These are phyloP conservation scores for Romanogobio albipinnatus DNA, from an alignment of 2,113 vertebrate species.

Conservation along the genomic window DNA sequence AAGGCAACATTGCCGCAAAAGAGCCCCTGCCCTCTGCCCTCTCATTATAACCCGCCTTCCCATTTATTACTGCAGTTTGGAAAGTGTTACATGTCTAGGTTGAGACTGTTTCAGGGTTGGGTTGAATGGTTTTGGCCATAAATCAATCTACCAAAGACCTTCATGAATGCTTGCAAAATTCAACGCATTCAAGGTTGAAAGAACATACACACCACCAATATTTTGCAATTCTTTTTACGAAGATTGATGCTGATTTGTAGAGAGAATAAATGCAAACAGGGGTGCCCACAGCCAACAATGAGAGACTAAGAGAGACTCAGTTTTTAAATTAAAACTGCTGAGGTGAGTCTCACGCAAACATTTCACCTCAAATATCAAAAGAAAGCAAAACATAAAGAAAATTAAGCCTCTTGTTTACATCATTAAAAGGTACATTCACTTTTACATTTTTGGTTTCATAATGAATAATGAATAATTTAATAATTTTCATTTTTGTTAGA, in stretches of 20 bases:
- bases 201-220: neutral
- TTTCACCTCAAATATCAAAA: neutral
- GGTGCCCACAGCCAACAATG: too few species aligned
- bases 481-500: too few species aligned
- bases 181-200: neutral
- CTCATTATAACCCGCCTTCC: constrained; percentile 15
- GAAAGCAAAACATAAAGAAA: neutral
- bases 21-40: constrained; percentile 28
- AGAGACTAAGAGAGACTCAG: too few species aligned
- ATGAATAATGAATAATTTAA: too few species aligned
- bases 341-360: neutral
- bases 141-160: constrained; percentile 21
- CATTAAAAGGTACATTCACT: neutral
- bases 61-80: neutral
- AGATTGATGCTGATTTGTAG: neutral
- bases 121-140: constrained; percentile 12
- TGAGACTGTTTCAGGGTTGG: constrained; percentile 42
- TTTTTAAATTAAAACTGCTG: neutral
- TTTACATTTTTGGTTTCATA: too few species aligned
- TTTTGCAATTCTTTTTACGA: neutral
- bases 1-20: constrained; percentile 42
- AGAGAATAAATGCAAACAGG: neutral
- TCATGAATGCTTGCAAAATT: constrained; percentile 28
- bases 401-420: neutral
- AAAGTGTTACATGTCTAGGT: neutral